Percentiles rank a stretch among this genome's conserved stretches.
Evolutionary conservation across 2,113 vertebrate genomes (phyloP).

Genomic region (Odocoileus virginianus): DNA sequence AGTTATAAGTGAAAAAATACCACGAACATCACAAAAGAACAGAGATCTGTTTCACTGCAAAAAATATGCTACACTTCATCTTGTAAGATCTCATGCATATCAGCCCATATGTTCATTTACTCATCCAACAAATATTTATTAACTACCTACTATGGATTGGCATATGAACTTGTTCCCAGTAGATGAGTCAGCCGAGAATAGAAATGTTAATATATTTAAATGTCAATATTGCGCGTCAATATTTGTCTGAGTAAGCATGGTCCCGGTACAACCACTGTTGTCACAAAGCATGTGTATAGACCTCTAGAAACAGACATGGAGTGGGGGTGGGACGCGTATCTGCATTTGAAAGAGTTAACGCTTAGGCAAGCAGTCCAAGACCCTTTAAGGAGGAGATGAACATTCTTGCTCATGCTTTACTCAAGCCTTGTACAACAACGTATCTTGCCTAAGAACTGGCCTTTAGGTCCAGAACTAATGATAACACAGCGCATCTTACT

Average conservation of each 20-base stretch:
- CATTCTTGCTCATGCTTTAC: neutral
- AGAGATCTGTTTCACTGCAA: neutral
- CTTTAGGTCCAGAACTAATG: neutral
- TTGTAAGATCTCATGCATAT: neutral
- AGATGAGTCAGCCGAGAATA: neutral
- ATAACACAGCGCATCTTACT: neutral
- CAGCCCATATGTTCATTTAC: neutral
- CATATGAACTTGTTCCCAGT: neutral
- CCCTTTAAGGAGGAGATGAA: neutral
- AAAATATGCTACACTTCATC: neutral
- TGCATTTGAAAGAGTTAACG: neutral
- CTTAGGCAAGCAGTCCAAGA: neutral
- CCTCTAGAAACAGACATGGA: neutral
- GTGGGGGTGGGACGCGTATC: neutral
- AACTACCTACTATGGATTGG: neutral
- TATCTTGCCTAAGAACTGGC: neutral
- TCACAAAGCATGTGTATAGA: neutral
- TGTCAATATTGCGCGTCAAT: neutral
- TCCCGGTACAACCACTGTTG: neutral
- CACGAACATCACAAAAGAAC: neutral
- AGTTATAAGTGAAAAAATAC: neutral
- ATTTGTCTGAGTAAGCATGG: neutral
- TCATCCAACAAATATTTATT: conserved; percentile 29
- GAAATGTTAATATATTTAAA: neutral
- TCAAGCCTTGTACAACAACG: neutral